Evolutionary conservation across 2,888 invertebrate genomes (phyloP).

Genomic region (Tinea trinotella): DNA sequence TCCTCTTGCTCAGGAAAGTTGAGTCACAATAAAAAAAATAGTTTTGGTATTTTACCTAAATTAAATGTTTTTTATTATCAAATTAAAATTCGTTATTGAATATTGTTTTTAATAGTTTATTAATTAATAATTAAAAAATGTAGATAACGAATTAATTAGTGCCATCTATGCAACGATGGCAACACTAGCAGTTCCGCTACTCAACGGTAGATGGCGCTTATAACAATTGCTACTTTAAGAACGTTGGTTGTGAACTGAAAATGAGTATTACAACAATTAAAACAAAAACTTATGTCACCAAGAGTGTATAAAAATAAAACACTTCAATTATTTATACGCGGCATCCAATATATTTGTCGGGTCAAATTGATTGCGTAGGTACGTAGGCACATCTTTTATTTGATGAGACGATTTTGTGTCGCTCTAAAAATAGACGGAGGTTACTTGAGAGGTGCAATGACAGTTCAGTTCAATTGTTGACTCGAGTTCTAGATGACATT

Average conservation of each 20-base stretch:
- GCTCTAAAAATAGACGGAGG: constrained; percentile 52
- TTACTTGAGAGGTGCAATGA: neutral
- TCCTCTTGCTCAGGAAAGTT: too few relatives aligned
- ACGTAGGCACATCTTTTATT: neutral
- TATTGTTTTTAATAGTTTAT: too few relatives aligned
- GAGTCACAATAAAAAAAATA: too few relatives aligned
- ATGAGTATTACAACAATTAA: too few relatives aligned
- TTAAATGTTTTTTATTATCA: too few relatives aligned
- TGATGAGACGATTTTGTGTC: constrained; percentile 23
- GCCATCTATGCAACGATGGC: neutral
- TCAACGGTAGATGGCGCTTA: constrained; percentile 42
- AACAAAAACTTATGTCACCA: too few relatives aligned
- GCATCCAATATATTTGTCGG: constrained; percentile 29
- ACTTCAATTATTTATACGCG: constrained; percentile 21
- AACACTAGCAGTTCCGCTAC: constrained; percentile 30
- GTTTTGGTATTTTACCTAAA: too few relatives aligned
- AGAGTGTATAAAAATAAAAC: constrained; percentile 21
- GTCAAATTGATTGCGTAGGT: constrained; percentile 59
- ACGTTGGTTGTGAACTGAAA: too few relatives aligned
- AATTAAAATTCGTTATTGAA: too few relatives aligned
- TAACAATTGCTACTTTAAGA: neutral
- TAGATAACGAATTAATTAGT: too few relatives aligned
- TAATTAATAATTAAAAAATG: too few relatives aligned
- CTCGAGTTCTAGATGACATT: neutral
- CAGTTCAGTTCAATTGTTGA: neutral